phyloP scores from a whole-genome alignment of 2,888 invertebrate genomes.

The Acrocera orbiculus region DNA sequence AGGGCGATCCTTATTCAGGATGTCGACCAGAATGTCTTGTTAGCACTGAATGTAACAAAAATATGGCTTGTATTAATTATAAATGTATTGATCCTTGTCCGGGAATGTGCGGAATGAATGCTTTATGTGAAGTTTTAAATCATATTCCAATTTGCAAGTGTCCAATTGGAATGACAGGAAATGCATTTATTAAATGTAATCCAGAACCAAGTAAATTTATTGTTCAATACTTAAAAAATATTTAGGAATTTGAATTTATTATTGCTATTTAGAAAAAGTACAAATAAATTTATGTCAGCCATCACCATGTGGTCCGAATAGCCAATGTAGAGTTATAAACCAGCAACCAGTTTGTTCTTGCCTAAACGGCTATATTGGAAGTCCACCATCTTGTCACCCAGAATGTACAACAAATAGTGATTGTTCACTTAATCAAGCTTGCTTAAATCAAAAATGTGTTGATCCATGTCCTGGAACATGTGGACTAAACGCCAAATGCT shows the following conservation, averaged over 20 bases:
- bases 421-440: conserved; percentile 54
- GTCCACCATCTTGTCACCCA: conserved; percentile 60
- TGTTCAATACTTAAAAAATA: not conserved
- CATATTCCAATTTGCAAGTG: conserved; percentile 60
- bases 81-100: conserved; percentile 61
- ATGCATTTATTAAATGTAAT: conserved; percentile 56
- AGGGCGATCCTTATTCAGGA: conserved; percentile 58
- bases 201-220: conserved; percentile 21
- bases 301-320: conserved; percentile 62
- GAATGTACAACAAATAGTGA: conserved; percentile 60
- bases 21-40: conserved; percentile 64
- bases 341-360: conserved; percentile 57
- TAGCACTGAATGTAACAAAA: conserved; percentile 49
- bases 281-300: conserved; percentile 45
- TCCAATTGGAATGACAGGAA: conserved; percentile 41
- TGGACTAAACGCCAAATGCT: conserved; percentile 54
- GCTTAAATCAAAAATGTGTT: conserved; percentile 60
- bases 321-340: conserved; percentile 55
- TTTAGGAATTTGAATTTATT: no score
- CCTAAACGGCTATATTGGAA: conserved; percentile 50
- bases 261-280: conserved; percentile 21
- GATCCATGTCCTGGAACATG: conserved; percentile 74
- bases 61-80: conserved; percentile 48
- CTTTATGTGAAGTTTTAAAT: conserved; percentile 55
- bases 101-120: conserved; percentile 55